Evolutionary conservation across 2,888 invertebrate genomes (phyloP).

Genomic region (Dryocosmus kuriphilus): DNA sequence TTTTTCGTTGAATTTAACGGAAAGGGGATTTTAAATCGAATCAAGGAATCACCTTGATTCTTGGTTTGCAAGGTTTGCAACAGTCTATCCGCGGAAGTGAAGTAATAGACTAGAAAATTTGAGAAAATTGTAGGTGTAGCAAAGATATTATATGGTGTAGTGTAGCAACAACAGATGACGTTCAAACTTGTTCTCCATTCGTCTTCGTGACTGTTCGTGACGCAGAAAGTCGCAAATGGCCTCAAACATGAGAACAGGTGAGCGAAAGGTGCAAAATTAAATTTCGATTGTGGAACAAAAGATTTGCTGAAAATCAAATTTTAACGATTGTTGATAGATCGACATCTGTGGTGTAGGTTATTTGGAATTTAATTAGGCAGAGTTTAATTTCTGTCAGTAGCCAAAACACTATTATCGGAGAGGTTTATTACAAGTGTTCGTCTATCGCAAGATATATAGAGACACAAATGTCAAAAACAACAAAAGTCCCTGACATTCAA

Average conservation of each 20-base stretch:
- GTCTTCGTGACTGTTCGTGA: not conserved
- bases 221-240: conserved; percentile 64
- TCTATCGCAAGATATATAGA: not conserved
- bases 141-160: too few species aligned
- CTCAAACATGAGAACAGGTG: conserved; percentile 72
- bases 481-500: conserved; percentile 3
- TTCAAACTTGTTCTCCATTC: conserved; percentile 7
- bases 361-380: not conserved
- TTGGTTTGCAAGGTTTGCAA: not conserved
- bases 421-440: not conserved
- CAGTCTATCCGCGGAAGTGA: not conserved
- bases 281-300: conserved; percentile 23
- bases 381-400: not conserved
- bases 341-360: not conserved
- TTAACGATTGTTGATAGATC: not conserved
- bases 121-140: too few species aligned
- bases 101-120: not conserved
- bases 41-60: not conserved
- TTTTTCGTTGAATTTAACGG: conserved; percentile 7
- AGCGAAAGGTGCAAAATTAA: conserved; percentile 56
- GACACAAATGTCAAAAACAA: conserved; percentile 38
- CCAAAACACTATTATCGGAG: not conserved
- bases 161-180: conserved; percentile 2
- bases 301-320: not conserved
- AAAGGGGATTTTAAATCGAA: not conserved